phyloP scores from a whole-genome alignment of 2,888 invertebrate genomes.

The Drosophila mulleri region DNA sequence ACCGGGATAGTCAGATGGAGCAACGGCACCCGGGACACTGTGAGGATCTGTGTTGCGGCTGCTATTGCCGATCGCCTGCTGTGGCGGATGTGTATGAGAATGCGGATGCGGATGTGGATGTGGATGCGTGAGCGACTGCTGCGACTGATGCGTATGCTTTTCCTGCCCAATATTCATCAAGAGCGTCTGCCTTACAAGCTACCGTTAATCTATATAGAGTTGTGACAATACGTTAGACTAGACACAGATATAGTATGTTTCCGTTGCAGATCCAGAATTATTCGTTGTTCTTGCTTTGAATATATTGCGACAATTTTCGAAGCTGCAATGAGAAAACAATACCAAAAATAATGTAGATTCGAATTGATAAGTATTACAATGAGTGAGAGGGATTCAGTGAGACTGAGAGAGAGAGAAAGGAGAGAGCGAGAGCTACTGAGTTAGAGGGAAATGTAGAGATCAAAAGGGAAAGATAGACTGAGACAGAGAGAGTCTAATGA shows the following conservation, averaged over 20 bases:
- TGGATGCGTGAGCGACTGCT: conserved; percentile 54
- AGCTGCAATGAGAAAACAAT: conserved; percentile 21
- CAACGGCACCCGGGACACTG: conserved; percentile 18
- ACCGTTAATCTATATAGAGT: conserved; percentile 36
- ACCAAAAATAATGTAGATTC: neutral
- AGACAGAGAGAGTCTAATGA: too few species aligned
- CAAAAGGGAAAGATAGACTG: too few species aligned
- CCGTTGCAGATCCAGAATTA: conserved; percentile 19
- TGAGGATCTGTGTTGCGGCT: conserved; percentile 27
- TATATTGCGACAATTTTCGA: conserved; percentile 12
- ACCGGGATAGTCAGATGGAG: conserved; percentile 41
- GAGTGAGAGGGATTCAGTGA: neutral
- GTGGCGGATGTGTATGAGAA: conserved; percentile 23
- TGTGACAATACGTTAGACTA: conserved; percentile 69
- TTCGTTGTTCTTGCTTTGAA: conserved; percentile 24
- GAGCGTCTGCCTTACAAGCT: conserved; percentile 64
- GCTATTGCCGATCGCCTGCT: conserved; percentile 15
- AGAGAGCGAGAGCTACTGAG: neutral
- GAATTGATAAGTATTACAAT: neutral
- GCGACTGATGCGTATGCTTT: conserved; percentile 63
- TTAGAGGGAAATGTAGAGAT: too few species aligned
- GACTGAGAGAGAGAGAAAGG: neutral
- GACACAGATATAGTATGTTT: conserved; percentile 36
- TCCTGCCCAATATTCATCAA: conserved; percentile 84
- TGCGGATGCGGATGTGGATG: conserved; percentile 39